Base-by-base conservation (phyloP, 1,140 invertebrate species). In the Hycleus phaleratus region DNA sequence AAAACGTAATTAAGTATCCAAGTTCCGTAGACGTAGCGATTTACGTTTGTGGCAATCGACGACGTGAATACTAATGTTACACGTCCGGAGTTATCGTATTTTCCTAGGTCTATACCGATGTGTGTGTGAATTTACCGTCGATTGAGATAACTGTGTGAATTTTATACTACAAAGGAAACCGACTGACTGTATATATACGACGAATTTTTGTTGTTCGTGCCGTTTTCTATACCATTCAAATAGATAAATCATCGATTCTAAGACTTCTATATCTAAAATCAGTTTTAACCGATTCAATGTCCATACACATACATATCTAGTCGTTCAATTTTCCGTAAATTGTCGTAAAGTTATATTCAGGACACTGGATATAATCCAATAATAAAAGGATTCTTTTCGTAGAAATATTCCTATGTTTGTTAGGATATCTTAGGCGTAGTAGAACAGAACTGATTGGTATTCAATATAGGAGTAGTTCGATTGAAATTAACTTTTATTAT, bases 1-100 rank as follows among this genome's bases (percentile, higher is more conserved):
- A 55, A 60, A 60, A 55, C 39, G 58, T 45, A 60, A 60, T 60
- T 60, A 60, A 60, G 51, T 55, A 38, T 55, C 58, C 45, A 54
- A 48, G 32, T 51, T 32, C 51, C 54, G 51, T 49, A 55, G 46
- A 55, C 48, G 47, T 51, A 50, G 52, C 52, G 58, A 60, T 60
- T 60, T 60, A 60, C 51, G 51, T 32, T 60, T 60, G 47, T 60
- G 46, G 47, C 58, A 49, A 24, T 55, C 52, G 55, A 46, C 50
- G 52, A 55, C 58, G 42, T 45, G 51, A 60, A 60, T 55, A 46
- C 52, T 60, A 59, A 60, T 55, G 47, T 40, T 39, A 26, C 43
- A 12, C 47, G 46, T 55, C 58, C 58, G 26, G 46, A 42, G 51
- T 26, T 18, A 45, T 26, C 43, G 49, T 43, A 26, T 52, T 32